Percentiles rank a stretch among this genome's conserved stretches.
phyloP scores from a whole-genome alignment of 2,797 vertebrate species.

The Acrocephalus scirpaceus region DNA sequence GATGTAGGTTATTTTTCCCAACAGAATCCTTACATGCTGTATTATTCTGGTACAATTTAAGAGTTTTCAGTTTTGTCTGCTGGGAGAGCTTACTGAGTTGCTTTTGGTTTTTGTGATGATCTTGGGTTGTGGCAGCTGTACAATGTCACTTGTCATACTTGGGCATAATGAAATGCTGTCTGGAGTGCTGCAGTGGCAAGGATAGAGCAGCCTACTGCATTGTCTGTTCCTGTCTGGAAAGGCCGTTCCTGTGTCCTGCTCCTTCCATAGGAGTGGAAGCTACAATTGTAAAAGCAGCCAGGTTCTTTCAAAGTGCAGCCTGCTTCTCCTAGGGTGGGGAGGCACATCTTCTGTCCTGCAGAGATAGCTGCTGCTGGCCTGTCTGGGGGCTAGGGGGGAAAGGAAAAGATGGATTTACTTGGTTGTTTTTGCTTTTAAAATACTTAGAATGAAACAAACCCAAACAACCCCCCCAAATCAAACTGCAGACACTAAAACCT shows the following conservation, averaged over 20 bases:
- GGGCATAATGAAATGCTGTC: not conserved
- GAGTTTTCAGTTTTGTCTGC: not conserved
- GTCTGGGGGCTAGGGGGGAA: fast-evolving
- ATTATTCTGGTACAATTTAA: not conserved
- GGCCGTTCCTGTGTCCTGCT: not conserved
- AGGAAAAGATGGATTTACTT: not conserved
- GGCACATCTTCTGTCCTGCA: not conserved
- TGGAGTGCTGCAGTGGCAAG: not conserved
- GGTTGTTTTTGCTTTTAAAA: not conserved
- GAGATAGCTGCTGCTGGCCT: not conserved
- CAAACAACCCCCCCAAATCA: not conserved
- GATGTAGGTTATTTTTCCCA: not conserved
- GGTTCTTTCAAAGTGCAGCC: not conserved
- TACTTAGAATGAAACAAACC: not conserved
- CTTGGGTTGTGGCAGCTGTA: not conserved
- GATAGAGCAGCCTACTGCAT: not conserved
- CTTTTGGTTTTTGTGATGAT: not conserved
- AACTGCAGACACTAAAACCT: not conserved
- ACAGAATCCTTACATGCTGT: not conserved
- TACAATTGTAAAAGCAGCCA: not conserved
- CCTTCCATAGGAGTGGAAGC: not conserved
- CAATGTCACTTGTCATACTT: not conserved
- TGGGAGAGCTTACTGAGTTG: not conserved
- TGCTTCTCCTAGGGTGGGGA: not conserved
- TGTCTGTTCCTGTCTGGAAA: not conserved